phyloP scores from a whole-genome alignment of 2,888 invertebrate genomes.

The Ormyrus pomaceus region DNA sequence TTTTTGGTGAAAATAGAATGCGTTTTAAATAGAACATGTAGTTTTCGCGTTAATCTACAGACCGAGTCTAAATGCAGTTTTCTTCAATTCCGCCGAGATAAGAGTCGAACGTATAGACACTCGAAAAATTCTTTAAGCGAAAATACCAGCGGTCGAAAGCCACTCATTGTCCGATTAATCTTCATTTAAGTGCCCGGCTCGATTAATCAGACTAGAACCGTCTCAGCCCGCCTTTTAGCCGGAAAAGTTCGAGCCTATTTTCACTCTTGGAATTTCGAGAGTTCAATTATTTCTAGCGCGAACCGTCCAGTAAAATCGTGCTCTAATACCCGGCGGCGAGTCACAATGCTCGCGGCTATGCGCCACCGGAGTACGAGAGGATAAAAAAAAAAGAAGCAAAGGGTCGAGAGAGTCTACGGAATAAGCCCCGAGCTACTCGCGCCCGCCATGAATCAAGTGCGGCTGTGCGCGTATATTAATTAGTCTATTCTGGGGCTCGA shows the following conservation, averaged over 20 bases:
- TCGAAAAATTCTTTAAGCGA: no score
- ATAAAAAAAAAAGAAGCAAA: not conserved
- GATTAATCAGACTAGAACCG: not conserved
- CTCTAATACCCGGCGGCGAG: not conserved
- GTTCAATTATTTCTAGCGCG: slow-evolving; percentile 40
- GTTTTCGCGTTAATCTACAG: no score
- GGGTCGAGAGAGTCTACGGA: not conserved
- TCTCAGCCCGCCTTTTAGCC: not conserved
- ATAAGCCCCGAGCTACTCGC: not conserved
- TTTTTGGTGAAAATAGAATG: no score
- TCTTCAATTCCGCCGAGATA: no score
- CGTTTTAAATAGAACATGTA: no score
- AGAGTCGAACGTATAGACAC: no score
- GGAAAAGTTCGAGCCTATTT: slow-evolving; percentile 14
- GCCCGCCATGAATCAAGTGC: slow-evolving; percentile 27
- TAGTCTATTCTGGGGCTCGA: slow-evolving; percentile 40
- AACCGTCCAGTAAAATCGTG: slow-evolving; percentile 2
- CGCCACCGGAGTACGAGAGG: not conserved
- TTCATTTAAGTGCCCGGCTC: not conserved
- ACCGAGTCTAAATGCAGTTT: no score
- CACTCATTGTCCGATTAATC: not conserved
- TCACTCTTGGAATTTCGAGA: slow-evolving; percentile 4
- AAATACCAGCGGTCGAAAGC: no score
- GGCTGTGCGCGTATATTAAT: slow-evolving; percentile 8
- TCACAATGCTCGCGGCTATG: no score